Base-by-base conservation (phyloP, 92 coral and sea anemone genomes). In the Blastomussa wellsi region DNA sequence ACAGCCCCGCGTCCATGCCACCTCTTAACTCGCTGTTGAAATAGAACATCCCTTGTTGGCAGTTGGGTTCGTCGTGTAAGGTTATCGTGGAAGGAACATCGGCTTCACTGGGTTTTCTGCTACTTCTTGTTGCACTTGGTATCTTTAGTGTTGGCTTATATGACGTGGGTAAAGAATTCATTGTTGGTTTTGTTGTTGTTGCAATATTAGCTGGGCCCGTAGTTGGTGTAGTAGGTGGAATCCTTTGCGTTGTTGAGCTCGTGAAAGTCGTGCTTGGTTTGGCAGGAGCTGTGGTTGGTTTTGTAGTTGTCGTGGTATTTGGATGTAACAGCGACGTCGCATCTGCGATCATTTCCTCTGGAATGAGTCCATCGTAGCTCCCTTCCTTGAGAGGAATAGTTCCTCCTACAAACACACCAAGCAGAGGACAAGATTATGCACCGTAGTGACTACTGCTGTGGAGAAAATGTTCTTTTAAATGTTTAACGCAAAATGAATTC, bases 1-100 rank as follows among this genome's bases (percentile, higher is more conserved):
- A 96, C 38, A 95, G 86, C n/a, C 98, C 98, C 7, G 98, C 95
- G 69, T 80, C 79, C 91, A 93, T 95, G 41, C 96, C 96, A 55
- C 96, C 98, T n/a, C 90, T 86, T 15, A 96, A 84, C 73, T 92
- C 78, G 74, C 93, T 94, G 84, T 92, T 92, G 51, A 92, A 89
- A 82, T 92, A 95, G 79, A 96, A 94, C 85, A 88, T 51, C 29
- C 98, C 95, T 76, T 94, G 92, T 33, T 93, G 93, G 74, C 98
- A 96, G 81, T 87, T 84, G 49, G 94, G 94, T 13, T 89, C 81
- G 28, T 88, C 89, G 17, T 90, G 82, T 72, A 49, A 60, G 84
- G 84, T 69, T 59, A 77, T 77, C 29, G 83, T 84, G 6, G 86
- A 77, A 6, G 89, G 70, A 31, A 26, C 60, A 14, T 12, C 72